Base-by-base conservation (phyloP, 2,113 vertebrate genomes). In the Neomonachus schauinslandi region DNA sequence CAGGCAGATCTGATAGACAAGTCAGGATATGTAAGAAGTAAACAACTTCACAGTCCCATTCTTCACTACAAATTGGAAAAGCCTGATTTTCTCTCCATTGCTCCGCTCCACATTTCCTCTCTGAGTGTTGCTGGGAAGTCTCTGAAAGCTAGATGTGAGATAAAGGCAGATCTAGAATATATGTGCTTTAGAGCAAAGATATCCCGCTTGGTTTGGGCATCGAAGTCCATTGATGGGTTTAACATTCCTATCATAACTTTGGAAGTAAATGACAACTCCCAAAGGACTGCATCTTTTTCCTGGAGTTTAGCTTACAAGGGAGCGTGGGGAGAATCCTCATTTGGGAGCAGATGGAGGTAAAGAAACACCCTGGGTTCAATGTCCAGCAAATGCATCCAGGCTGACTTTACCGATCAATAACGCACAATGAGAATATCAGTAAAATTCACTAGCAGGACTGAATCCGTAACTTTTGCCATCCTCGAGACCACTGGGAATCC, bases 371-470 rank as follows among this genome's bases (percentile, higher is more conserved):
- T 74, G 24, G 21, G 36, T 89, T 96, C 88, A 65, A 4, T 46
- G 55, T 69, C 55, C 71, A 94, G 67, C 42, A 67, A 55, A 57
- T n/a, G 28, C 36, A 86, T 77, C 42, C 42, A 57, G n/a, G 21
- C 36, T 89, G 77, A 93, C 46, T 65, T 91, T 28, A 24, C n/a
- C 51, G 67, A 94, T 89, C 39, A 65, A 55, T 96, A 74, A 31
- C 59, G 15, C 36, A 74, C 72, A 89, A 87, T 95, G 91, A 97
- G 97, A 97, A 94, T 91, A 93, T 89, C 91, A 98, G 72, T 80
- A 69, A 63, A 92, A 97, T 95, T 97, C 97, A 97, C 97, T 95
- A 94, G 79, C 51, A 33, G 76, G 28, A 57, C 67, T 42, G 94
- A 94, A 95, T 67, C 91, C 51, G 1, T 91, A 97, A 96, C 61